Evolutionary conservation across 2,113 vertebrate species (phyloP), one percentile per base, ranked within the genome.

Genomic region (Bubo blakistoni): DNA sequence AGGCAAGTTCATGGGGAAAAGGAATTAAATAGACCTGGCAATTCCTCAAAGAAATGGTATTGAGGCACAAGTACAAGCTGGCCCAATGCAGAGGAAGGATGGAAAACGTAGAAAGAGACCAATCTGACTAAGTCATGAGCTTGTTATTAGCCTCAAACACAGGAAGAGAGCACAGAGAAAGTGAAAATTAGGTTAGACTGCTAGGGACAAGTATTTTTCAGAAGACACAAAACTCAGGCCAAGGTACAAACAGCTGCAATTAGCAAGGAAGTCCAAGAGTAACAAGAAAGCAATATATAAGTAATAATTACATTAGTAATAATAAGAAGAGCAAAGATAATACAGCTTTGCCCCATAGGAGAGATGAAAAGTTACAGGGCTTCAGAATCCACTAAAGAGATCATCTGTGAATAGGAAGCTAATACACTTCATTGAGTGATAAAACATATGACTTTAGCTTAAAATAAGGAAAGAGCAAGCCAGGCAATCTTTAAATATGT

Each of bases 61-160:
- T 97, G 93, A 97, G 72, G 59, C 63, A 86, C 89, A 97, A 95
- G 77, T 77, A 96, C 95, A 97, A 94, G 91, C 89, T 81, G 93
- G 86, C 61, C 95, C 73, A 91, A 58, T 71, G 77, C 72, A 94
- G 89, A 97, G 94, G 93, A 96, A 96, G 91, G 94, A 95, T 94
- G 88, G 92, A 95, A 95, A 94, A 84, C 2, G 4, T 55, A 95
- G 83, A 96, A 97, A 94, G 92, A 94, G 72, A 95, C 67, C 4
- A 21, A 30, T 81, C 67, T 94, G 94, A 88, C 91, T 83, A 94
- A 86, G 38, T 73, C 86, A 55, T 86, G 83, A 92, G 88, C 63
- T 97, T 94, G 76, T 92, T 95, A 95, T 93, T 97, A 95, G 85
- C 78, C 85, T 44, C 63, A 70, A 94, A 92, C 76, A 94, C 91